A percentile compares a stretch with the other conserved stretches of the same genome.
phyloP scores from a whole-genome alignment of 2,888 invertebrate genomes.

The Trichogramma dendrolimi region DNA sequence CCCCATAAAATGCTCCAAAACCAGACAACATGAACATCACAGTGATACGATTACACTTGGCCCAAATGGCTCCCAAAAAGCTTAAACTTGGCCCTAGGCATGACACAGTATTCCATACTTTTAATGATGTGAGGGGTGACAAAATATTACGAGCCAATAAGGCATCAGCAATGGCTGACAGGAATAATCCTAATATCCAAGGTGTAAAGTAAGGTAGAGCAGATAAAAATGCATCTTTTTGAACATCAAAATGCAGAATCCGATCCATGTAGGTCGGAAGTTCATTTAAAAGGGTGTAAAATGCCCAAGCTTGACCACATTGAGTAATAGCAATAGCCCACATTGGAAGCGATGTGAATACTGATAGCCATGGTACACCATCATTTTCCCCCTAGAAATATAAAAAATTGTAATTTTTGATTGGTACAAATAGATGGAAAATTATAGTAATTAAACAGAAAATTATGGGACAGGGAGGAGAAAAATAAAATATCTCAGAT shows the following conservation, averaged over 20 bases:
- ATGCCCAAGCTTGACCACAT: slow-evolving; percentile 78
- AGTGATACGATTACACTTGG: slow-evolving; percentile 70
- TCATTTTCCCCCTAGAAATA: slow-evolving; percentile 34
- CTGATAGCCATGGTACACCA: slow-evolving; percentile 68
- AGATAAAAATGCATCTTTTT: slow-evolving; percentile 69
- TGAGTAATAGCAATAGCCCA: slow-evolving; percentile 83
- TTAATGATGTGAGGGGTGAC: slow-evolving; percentile 67
- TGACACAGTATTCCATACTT: slow-evolving; percentile 74
- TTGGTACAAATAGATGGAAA: background rate
- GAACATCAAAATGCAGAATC: slow-evolving; percentile 75
- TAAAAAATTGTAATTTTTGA: slow-evolving; percentile 3
- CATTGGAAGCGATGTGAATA: slow-evolving; percentile 70
- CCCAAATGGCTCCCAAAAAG: slow-evolving; percentile 73
- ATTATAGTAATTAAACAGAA: too few species aligned
- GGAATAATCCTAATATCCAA: slow-evolving; percentile 71
- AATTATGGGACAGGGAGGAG: background rate
- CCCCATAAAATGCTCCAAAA: slow-evolving; percentile 72
- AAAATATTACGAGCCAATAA: slow-evolving; percentile 64
- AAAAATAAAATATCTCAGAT: background rate
- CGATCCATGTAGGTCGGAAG: slow-evolving; percentile 79
- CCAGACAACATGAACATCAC: slow-evolving; percentile 69
- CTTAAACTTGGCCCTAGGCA: slow-evolving; percentile 72
- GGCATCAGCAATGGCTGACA: slow-evolving; percentile 73
- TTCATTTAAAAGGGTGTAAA: slow-evolving; percentile 79
- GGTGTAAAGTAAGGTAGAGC: slow-evolving; percentile 75